Base-by-base conservation (phyloP, 1,140 invertebrate genomes). In the Pseudobourletiella spinata region DNA sequence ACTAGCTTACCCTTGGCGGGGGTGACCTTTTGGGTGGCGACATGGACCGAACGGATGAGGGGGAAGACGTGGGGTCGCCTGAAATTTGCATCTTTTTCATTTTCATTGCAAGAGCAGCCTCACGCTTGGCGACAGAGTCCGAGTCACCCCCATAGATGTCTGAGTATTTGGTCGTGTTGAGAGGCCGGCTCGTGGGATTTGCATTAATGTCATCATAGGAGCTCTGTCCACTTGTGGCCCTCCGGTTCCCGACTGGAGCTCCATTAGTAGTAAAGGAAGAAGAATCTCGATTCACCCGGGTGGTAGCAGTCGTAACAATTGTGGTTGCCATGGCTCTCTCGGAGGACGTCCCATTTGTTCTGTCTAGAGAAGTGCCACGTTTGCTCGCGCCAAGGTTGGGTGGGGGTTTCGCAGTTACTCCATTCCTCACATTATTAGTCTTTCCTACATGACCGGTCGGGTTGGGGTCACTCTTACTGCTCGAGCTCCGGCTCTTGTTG, bases 391-490 rank as follows among this genome's bases (percentile, higher is more conserved):
- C 18, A 16, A 48, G 39, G 25, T 59, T 18, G 39, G 14, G n/a
- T n/a, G n/a, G n/a, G 26, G 57, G 42, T 8, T 30, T 42, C 55
- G 25, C n/a, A 22, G 32, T n/a, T 4, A 20, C 22, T 20, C 2
- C 29, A 28, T 55, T 46, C 15, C 59, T 32, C 44, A 26, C 51
- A 44, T 24, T 61, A 44, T 43, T 61, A 11, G 24, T 6, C 6
- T 4, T 46, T 15, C 56, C 30, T n/a, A n/a, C n/a, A 24, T 59
- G 43, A 18, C 44, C 50, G 2, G 54, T 44, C 3, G 44, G 39
- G 28, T 52, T 51, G 2, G 67, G 67, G 28, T 68, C 63, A 28
- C 63, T 65, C 58, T 61, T 63, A 44, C 67, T 68, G 20, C 51
- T 60, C 0, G 48, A 46, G 16, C 57, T 64, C 1, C 60, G 51